phyloP scores from a whole-genome alignment of 2,797 vertebrate genomes.

The Tympanoctomys barrerae region DNA sequence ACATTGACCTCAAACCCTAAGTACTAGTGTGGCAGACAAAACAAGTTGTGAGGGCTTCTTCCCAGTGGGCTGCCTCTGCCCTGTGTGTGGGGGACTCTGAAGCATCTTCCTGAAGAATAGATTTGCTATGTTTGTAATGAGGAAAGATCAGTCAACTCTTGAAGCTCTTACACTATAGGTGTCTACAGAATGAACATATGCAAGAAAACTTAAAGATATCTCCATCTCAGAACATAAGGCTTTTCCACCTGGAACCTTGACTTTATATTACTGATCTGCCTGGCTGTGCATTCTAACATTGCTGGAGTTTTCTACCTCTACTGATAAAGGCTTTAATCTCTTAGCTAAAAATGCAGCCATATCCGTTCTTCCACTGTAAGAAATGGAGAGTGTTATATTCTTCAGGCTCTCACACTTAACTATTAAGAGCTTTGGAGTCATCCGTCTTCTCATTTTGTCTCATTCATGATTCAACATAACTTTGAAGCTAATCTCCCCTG shows the following conservation, averaged over 20 bases:
- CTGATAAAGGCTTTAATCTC: neutral
- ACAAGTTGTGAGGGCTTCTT: neutral
- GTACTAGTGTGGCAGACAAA: neutral
- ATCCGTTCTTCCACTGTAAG: neutral
- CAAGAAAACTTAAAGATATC: neutral
- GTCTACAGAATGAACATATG: neutral
- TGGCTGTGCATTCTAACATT: neutral
- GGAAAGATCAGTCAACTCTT: accelerated
- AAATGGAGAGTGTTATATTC: neutral
- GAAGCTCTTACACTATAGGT: neutral
- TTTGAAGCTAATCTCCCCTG: neutral
- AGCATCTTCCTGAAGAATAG: neutral
- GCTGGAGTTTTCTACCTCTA: neutral
- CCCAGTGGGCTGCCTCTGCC: neutral
- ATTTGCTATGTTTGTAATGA: neutral
- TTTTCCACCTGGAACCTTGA: neutral
- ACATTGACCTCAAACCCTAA: neutral
- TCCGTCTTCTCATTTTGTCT: neutral
- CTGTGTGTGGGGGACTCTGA: accelerated
- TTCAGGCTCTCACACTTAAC: neutral
- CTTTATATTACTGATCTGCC: accelerated
- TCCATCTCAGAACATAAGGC: accelerated
- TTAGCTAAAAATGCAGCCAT: neutral
- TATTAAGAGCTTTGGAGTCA: neutral
- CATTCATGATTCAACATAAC: neutral